A percentile compares a stretch with the other conserved stretches of the same genome.
Evolutionary conservation across 1,140 invertebrate genomes (phyloP).

Genomic region (Venturia canescens): DNA sequence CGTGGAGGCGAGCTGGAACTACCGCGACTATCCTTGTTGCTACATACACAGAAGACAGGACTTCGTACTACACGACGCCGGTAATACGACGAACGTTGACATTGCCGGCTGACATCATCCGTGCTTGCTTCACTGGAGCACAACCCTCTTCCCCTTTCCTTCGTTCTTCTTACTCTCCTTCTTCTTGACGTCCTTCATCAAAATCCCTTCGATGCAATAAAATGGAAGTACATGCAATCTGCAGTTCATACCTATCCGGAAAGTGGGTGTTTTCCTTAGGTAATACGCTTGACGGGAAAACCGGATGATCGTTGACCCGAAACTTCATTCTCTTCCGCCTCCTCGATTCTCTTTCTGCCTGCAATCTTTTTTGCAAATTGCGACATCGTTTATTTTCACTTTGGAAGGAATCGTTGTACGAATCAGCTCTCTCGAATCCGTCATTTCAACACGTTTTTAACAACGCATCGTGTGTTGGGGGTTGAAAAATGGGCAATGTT

Average conservation of each 20-base stretch:
- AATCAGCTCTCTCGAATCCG: background rate
- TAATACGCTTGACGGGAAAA: conserved; percentile 18
- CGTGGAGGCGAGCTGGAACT: background rate
- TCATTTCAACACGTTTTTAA: background rate
- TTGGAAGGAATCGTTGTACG: conserved; percentile 46
- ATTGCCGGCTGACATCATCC: conserved; percentile 20
- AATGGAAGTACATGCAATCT: conserved; percentile 52
- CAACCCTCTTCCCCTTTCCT: background rate
- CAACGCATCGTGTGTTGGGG: background rate
- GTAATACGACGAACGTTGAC: conserved; percentile 19
- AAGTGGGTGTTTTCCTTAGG: background rate
- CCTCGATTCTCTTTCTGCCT: conserved; percentile 3
- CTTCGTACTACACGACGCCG: background rate
- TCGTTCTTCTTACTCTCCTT: background rate
- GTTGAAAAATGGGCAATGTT: no score
- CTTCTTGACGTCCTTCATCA: conserved; percentile 18
- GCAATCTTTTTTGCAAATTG: background rate
- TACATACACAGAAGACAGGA: background rate
- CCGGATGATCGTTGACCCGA: conserved; percentile 40
- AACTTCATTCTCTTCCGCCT: conserved; percentile 31
- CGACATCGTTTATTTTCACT: background rate
- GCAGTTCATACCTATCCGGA: conserved; percentile 43
- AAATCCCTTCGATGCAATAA: conserved; percentile 49
- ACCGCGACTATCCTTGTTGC: background rate
- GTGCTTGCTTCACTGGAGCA: background rate